Base-by-base conservation (phyloP, 2,888 invertebrate genomes). In the Cephonodes hylas region DNA sequence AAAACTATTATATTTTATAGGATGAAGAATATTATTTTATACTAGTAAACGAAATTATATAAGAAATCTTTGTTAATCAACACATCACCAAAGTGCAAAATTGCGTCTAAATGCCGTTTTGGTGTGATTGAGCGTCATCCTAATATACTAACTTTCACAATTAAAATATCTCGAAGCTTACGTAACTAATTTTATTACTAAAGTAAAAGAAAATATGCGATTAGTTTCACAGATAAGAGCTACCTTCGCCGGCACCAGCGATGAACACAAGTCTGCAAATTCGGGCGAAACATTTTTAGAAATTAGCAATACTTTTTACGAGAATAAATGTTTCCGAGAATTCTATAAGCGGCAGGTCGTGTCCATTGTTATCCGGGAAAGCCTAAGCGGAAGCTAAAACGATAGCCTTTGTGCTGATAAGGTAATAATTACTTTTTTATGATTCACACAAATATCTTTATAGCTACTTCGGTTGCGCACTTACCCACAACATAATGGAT, bases 261-360 rank as follows among this genome's bases (percentile, higher is more conserved):
- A 63, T 61, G 45, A 31, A 42, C 31, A 46, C 59, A 25, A 23
- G 65, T 65, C 63, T 62, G 44, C 25, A 23, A 63, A 60, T 64
- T 60, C 23, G 60, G 23, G 46, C 7, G 7, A 62, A 59, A 56
- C 1, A 57, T 61, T 48, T 34, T 60, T 53, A 42, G 53, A 53
- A 53, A 53, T 31, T 53, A 31, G 31, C 31, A 5, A 31, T 20
- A 31, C 3, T 53, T 18, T 53, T 31, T 53, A 18, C 48, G 8
- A 18, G 48, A 53, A 53, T 27, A 13, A 6, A 1, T 3, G 1
- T 3, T 53, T 31, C 53, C 10, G 18, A 18, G 53, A 31, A 53
- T 53, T 53, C 27, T 53, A 31, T 18, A 18, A 53, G 10, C 31
- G 31, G 46, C 23, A 13, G 46, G 31, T 3, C 53, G 53, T 27